phyloP scores from a whole-genome alignment of 2,113 vertebrate genomes.

The Coptodon bakossiorum region DNA sequence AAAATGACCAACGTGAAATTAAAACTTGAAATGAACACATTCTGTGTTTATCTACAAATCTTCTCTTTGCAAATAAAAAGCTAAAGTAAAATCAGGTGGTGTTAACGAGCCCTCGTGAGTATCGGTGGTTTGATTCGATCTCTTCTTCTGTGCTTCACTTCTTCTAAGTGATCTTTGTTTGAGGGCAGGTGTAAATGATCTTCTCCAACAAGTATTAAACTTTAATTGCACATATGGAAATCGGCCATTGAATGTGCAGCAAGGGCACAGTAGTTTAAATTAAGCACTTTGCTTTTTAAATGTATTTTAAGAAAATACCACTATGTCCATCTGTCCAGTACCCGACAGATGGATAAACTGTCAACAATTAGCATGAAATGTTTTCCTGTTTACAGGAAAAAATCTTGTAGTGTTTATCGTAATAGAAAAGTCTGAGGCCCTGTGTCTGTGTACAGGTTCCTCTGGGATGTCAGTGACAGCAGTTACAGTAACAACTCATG shows the following conservation, averaged over 20 bases:
- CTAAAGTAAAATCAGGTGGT: neutral
- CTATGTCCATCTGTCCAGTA: neutral
- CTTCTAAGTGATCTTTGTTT: neutral
- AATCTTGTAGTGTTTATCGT: neutral
- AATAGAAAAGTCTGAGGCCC: accelerated
- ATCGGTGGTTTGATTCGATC: neutral
- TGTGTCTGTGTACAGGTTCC: neutral
- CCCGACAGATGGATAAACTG: neutral
- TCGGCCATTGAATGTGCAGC: neutral
- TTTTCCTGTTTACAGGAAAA: neutral
- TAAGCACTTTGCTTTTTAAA: neutral
- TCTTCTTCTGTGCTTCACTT: neutral
- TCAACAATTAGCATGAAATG: neutral
- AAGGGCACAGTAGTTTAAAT: neutral
- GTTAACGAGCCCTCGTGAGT: accelerated
- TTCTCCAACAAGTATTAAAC: neutral
- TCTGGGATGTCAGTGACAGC: neutral
- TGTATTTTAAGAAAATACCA: neutral
- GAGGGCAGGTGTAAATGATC: neutral
- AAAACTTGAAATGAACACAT: neutral
- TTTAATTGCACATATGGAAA: neutral
- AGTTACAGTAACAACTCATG: neutral
- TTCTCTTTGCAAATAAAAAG: neutral
- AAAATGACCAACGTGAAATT: neutral
- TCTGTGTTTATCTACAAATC: neutral